A percentile compares a stretch with the other conserved stretches of the same genome.
Conservation (phyloP, 2,888 invertebrate species). For the Machimus rusticus region DNA sequence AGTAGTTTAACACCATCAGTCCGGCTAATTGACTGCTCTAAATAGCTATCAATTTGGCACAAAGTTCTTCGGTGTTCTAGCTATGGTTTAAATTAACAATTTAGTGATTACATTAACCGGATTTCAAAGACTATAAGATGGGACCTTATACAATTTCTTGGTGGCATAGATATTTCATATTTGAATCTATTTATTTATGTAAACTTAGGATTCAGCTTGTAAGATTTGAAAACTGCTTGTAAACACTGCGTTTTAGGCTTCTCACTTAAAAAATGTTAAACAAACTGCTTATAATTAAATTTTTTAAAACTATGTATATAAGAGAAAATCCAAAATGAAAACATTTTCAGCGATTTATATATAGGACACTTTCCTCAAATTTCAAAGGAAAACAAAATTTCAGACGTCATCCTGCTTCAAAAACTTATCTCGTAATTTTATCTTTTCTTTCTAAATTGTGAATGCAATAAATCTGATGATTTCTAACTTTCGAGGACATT, state of each 20-base stretch:
- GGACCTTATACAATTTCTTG: not conserved
- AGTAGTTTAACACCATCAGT: not conserved
- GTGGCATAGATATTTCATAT: not conserved
- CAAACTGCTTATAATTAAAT: too few species aligned
- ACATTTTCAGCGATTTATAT: not conserved
- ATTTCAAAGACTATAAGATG: not conserved
- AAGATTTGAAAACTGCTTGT: too few species aligned
- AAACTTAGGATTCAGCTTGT: too few species aligned
- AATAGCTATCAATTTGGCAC: not conserved
- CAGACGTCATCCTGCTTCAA: not conserved
- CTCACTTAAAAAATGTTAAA: too few species aligned
- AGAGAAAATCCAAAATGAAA: not conserved
- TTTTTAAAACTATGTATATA: not conserved
- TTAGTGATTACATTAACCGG: not conserved
- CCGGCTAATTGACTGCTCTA: not conserved
- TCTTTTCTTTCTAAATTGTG: not conserved
- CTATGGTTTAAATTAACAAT: not conserved
- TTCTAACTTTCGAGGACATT: not conserved
- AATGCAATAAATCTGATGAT: not conserved
- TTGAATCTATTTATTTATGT: too few species aligned
- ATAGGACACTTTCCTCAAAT: not conserved
- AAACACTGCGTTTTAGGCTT: too few species aligned
- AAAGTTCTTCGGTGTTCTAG: not conserved
- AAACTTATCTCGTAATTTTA: not conserved
- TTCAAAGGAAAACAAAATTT: not conserved